Evolutionary conservation across 2,888 invertebrate species (phyloP), one percentile per base, ranked within the genome.

Genomic region (Agrotis clavis): DNA sequence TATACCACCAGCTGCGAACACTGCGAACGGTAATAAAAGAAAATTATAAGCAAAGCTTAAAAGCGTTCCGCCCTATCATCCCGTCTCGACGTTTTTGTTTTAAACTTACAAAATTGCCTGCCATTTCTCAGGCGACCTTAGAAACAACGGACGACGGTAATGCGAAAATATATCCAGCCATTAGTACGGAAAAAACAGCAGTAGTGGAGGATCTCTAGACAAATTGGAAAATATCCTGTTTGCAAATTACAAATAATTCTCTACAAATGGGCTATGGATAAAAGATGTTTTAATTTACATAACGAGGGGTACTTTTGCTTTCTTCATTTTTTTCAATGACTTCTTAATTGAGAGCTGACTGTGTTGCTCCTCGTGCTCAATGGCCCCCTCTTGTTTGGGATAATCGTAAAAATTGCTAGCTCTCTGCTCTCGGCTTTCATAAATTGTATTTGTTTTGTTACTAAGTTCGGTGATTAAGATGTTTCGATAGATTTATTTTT

Each of bases 271-370:
- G 90, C 87, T 87, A 90, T 88, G 90, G 91, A 94, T 93, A 94
- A 92, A 92, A 92, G 90, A 93, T 91, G 90, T 91, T 91, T 90
- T 92, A 91, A 94, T 94, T 94, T 94, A 88, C 93, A 93, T 94
- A 94, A 94, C 91, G 93, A 92, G 89, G 78, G 88, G 84, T 87
- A 90, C 89, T 93, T 91, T 89, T 86, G 87, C 79, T 85, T 87
- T 91, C 88, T 91, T 92, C 88, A 90, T 92, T 93, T 92, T 93
- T 91, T 87, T 66, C 89, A 88, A 81, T 78, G 76, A 79, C 64
- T 75, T 74, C 63, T 73, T 47, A 30, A 21, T 65, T 65, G 61
- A 69, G 75, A 19, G 56, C 72, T 63, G 59, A 60, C 64, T 25
- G 61, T 71, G 74, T 82, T 88, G 89, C 86, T 87, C 81, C 82